Conservation (phyloP, 2,113 vertebrate species). For the Pica pica region DNA sequence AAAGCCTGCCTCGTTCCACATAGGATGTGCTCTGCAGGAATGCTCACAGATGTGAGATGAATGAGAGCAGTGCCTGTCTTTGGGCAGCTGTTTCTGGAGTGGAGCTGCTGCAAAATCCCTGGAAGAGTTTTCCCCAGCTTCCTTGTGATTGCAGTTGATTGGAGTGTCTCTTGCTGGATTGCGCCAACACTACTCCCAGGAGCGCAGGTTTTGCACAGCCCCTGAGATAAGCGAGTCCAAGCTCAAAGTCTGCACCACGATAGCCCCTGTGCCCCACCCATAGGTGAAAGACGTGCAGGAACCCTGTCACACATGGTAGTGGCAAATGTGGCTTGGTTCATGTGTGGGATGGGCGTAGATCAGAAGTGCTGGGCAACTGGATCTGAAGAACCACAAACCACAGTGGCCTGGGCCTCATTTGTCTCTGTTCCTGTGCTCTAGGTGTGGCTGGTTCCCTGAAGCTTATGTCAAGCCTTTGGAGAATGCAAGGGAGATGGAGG, state of each 20-base stretch:
- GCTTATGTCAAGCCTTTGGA: slow-evolving; percentile 84
- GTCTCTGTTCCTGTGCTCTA: slow-evolving; percentile 34
- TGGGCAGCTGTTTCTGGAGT: not conserved
- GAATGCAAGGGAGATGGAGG: slow-evolving; percentile 23
- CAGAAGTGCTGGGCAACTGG: not conserved
- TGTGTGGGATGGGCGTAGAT: not conserved
- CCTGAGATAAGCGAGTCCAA: not conserved
- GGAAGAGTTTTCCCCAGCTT: not conserved
- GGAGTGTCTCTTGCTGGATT: not conserved
- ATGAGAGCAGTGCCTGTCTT: not conserved
- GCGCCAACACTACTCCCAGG: not conserved
- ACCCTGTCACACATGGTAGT: rapidly evolving
- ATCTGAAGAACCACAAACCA: not conserved
- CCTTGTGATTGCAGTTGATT: not conserved
- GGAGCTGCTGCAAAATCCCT: not conserved
- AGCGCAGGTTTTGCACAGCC: not conserved
- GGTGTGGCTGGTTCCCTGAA: slow-evolving; percentile 95
- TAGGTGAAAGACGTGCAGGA: not conserved
- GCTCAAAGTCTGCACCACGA: not conserved
- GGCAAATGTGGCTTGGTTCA: not conserved
- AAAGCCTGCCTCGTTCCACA: not conserved
- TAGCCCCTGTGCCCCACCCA: not conserved
- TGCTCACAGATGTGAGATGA: not conserved
- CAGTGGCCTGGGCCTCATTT: not conserved
- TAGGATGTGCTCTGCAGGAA: not conserved